Base-by-base conservation (phyloP, 2,888 invertebrate genomes). In the Pseudococcus viburni region DNA sequence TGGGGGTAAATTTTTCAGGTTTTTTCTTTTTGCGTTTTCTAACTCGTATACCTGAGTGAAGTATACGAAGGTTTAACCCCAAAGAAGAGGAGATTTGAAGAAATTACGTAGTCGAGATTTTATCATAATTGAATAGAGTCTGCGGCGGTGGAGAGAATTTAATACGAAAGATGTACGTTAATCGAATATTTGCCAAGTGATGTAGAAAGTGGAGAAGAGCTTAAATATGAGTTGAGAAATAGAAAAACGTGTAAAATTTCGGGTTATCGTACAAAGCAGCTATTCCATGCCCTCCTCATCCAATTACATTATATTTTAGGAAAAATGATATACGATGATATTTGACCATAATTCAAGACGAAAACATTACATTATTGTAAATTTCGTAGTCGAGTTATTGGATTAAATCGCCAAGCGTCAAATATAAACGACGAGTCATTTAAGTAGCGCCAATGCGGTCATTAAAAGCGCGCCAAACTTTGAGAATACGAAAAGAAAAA, bases 391-490 rank as follows among this genome's bases (percentile, higher is more conserved):
- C 17, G 17, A 55, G 15, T 55, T 55, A 55, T 55, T 55, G 55
- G 55, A 55, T 55, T 55, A 55, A 55, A 55, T 17, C 17, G 55
- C 55, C 55, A 5, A 55, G 55, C 55, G 17, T 55, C 55, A 55
- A 55, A 55, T 55, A 55, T 55, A 55, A 55, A 55, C 55, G 55
- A 55, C 15, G 17, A 15, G 55, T 55, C 55, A 55, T 55, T 55
- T 55, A 55, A 17, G 55, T 55, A 55, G 55, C 55, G 55, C 55
- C 55, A 55, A 55, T 55, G 55, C 55, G 55, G 55, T 55, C 55
- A 17, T 55, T 55, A 55, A 55, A 55, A 55, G 55, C 55, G 55
- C 55, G 55, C 55, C 55, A 55, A 55, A 55, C 55, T 55, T 15
- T 5, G 15, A 55, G 55, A 55, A 55, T 55, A 55, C 55, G 15